phyloP scores from a whole-genome alignment of 1,140 invertebrate species.

The Sipha flava region DNA sequence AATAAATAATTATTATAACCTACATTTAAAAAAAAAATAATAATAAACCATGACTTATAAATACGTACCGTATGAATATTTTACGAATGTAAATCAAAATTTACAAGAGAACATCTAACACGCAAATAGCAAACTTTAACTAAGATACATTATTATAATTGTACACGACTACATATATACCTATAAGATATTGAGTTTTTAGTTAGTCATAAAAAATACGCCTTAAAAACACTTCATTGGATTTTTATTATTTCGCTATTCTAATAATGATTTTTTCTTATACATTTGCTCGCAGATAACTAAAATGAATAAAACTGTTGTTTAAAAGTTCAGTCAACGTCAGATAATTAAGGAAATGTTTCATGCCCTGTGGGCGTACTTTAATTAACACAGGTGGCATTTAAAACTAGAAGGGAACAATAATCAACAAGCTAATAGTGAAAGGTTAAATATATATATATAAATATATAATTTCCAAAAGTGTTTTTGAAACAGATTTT shows the following conservation, averaged over 20 bases:
- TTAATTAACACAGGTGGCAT: conserved; percentile 12
- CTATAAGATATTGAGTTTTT: too few species aligned
- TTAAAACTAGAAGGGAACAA: conserved; percentile 16
- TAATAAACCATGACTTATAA: too few species aligned
- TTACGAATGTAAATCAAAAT: too few species aligned
- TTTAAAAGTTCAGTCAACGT: neutral
- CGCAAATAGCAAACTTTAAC: too few species aligned
- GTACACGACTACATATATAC: too few species aligned
- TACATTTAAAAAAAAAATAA: too few species aligned
- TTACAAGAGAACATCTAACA: too few species aligned
- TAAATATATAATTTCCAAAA: neutral
- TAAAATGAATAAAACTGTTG: neutral
- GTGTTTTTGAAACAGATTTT: neutral
- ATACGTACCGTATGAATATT: too few species aligned
- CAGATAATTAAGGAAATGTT: conserved; percentile 5
- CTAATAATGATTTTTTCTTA: neutral
- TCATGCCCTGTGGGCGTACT: conserved; percentile 8
- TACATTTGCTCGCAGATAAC: neutral
- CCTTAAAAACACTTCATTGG: too few species aligned
- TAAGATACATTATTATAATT: too few species aligned
- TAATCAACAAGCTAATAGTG: neutral
- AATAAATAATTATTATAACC: neutral
- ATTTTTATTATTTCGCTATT: too few species aligned
- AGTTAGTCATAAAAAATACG: too few species aligned
- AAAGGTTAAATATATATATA: neutral